These are phyloP conservation scores for Magallana angulata DNA, from an alignment of 1,140 invertebrate species.

Conservation along the genomic window DNA sequence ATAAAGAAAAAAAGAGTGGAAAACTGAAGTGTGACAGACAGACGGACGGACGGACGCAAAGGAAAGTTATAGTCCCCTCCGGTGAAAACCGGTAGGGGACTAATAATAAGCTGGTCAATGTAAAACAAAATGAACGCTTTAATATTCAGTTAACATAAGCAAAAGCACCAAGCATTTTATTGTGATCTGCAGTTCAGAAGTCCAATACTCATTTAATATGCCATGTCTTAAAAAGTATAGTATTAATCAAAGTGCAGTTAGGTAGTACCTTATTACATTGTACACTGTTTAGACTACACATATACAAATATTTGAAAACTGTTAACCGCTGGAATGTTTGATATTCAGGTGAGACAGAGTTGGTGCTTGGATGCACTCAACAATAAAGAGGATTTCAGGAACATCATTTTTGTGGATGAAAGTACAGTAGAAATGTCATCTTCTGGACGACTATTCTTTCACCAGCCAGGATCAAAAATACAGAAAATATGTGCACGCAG, in stretches of 20 bases:
- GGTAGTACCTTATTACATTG: background rate
- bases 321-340: background rate
- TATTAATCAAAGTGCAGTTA: background rate
- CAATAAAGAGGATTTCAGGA: constrained; percentile 9
- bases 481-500: background rate
- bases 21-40: too few relatives aligned
- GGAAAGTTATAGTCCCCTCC: too few relatives aligned
- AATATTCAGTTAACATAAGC: too few relatives aligned
- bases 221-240: background rate
- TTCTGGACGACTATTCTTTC: constrained; percentile 36
- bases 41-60: too few relatives aligned
- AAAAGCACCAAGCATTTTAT: too few relatives aligned
- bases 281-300: background rate
- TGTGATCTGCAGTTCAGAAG: background rate
- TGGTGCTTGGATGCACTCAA: background rate
- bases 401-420: background rate
- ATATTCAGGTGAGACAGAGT: background rate
- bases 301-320: background rate
- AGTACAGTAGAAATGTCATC: constrained; percentile 31
- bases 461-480: background rate
- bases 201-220: background rate
- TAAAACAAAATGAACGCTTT: too few relatives aligned
- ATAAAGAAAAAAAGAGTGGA: too few relatives aligned
- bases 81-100: too few relatives aligned
- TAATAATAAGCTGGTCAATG: too few relatives aligned